These are phyloP conservation scores for Drosophila triauraria DNA, from an alignment of 1,140 invertebrate genomes.

Conservation along the genomic window DNA sequence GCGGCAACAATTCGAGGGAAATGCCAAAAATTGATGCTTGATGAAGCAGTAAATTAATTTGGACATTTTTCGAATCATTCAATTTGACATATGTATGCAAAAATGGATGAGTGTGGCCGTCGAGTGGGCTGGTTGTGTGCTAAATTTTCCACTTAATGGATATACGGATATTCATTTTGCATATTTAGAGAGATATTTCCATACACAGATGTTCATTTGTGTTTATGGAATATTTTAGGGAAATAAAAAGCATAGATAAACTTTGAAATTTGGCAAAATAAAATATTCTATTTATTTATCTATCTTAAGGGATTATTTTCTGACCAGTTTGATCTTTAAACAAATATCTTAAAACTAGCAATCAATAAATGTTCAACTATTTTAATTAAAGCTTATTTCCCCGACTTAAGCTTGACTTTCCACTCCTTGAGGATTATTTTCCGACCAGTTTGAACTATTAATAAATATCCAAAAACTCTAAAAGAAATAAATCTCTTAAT, in stretches of 20 bases:
- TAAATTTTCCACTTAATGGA: constrained; percentile 25
- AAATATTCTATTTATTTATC: not conserved
- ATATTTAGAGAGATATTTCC: constrained; percentile 24
- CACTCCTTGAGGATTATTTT: too few species aligned
- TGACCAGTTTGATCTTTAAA: too few species aligned
- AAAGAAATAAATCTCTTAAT: too few species aligned
- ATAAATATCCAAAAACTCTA: too few species aligned
- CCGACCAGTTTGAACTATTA: too few species aligned
- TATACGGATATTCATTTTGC: constrained; percentile 35
- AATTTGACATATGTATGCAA: constrained; percentile 19
- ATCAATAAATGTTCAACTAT: not conserved
- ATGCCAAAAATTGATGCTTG: constrained; percentile 49
- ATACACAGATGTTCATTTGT: constrained; percentile 15
- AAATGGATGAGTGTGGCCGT: constrained; percentile 5
- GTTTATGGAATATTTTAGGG: not conserved
- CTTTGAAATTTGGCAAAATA: not conserved
- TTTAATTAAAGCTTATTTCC: too few species aligned
- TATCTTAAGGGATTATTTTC: not conserved
- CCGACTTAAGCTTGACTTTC: too few species aligned
- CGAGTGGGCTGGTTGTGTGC: not conserved
- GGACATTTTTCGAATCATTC: constrained; percentile 49
- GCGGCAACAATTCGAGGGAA: constrained; percentile 34
- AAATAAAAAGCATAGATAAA: constrained; percentile 5
- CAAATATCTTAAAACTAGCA: not conserved
- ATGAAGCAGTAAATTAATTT: constrained; percentile 58